These are phyloP conservation scores for Triplophysa yarkandensis DNA, from an alignment of 2,797 vertebrate genomes.

Conservation along the genomic window DNA sequence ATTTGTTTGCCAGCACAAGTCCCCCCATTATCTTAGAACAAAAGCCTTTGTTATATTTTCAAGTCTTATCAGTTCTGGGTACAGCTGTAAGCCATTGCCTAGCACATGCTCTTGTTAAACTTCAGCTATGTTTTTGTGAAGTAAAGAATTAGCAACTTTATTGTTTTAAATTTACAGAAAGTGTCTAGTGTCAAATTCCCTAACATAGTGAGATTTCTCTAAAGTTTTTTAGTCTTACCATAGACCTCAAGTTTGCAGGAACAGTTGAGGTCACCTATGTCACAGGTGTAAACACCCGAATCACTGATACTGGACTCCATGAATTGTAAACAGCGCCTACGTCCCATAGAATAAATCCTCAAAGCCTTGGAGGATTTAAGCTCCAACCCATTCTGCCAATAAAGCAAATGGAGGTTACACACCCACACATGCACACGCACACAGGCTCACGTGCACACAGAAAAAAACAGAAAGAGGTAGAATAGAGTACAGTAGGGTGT, in stretches of 20 bases:
- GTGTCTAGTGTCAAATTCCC: not conserved
- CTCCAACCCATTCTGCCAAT: constrained; percentile 75
- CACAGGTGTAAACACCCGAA: constrained; percentile 84
- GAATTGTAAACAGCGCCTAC: constrained; percentile 87
- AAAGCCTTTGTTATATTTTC: not conserved
- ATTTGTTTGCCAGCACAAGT: not conserved
- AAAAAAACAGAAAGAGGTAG: too few relatives aligned
- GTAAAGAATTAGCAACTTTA: not conserved
- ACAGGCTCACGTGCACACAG: too few relatives aligned
- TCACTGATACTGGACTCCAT: constrained; percentile 73
- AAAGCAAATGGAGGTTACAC: too few relatives aligned
- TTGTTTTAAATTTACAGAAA: not conserved
- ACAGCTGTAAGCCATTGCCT: not conserved
- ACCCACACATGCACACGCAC: too few relatives aligned
- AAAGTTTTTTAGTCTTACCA: constrained; percentile 36
- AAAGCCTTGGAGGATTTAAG: constrained; percentile 75
- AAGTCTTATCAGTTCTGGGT: not conserved
- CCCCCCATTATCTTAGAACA: not conserved
- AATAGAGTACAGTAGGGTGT: too few relatives aligned
- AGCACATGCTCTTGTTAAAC: not conserved
- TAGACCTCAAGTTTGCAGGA: constrained; percentile 60
- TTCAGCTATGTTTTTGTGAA: not conserved
- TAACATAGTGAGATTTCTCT: not conserved
- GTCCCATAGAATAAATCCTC: constrained; percentile 85
- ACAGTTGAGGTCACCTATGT: constrained; percentile 74